Evolutionary conservation across 2,888 invertebrate genomes (phyloP), one percentile per base, ranked within the genome.

Genomic region (Oeneis ivallda): DNA sequence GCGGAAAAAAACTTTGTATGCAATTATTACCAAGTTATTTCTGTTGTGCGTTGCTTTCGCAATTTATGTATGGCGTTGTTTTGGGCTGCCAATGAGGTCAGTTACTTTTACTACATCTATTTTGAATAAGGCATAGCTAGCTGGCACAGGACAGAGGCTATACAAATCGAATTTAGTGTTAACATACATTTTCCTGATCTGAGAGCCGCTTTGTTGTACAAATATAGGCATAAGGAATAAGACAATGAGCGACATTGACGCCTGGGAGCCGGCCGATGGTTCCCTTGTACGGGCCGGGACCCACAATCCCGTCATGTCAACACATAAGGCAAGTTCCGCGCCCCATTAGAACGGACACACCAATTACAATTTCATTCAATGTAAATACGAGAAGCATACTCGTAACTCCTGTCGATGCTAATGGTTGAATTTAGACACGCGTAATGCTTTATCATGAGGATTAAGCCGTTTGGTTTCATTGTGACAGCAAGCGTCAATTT

Each of bases 321-420:
- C 80, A 76, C 78, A 80, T 81, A 85, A 84, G 83, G 84, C 79
- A 85, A 80, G 77, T 76, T 73, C 78, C 76, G 72, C 74, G 74
- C 75, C 77, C 78, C 76, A 82, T 83, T 83, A 81, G 76, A 81
- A 74, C 43, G 34, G 45, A 82, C 77, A 77, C 76, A 84, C 87
- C 87, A 89, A 89, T 89, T 86, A 87, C 86, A 85, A 84, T 86
- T 88, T 87, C 87, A 89, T 90, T 90, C 85, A 88, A 90, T 89
- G 88, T 86, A 86, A 89, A 89, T 89, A 80, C 73, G 74, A 74
- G 74, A 74, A 80, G 81, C 77, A 72, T 75, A 79, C 67, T 74
- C 77, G 72, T 72, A 75, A 73, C 77, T 79, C 76, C 77, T 74
- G 76, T 75, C 75, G 74, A 83, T 82, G 80, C 79, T 84, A 85